Percentiles rank a stretch among this genome's conserved stretches.
These are phyloP conservation scores for Holcopasites calliopsidis DNA, from an alignment of 1,140 invertebrate genomes.

Conservation along the genomic window DNA sequence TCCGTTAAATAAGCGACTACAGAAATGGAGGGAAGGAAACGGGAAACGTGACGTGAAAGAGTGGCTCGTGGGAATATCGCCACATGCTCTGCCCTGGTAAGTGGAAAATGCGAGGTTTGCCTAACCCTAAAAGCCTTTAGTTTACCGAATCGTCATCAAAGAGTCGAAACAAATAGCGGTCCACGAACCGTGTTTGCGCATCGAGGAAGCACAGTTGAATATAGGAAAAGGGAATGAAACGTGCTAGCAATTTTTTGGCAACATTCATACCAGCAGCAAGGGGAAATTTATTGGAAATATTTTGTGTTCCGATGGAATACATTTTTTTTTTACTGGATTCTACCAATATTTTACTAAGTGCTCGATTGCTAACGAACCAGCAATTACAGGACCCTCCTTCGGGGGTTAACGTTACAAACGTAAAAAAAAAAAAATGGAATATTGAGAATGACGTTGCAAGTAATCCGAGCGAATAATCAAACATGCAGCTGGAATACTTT, in stretches of 20 bases:
- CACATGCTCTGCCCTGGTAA: constrained; percentile 60
- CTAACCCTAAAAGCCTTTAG: constrained; percentile 68
- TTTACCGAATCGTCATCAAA: neutral
- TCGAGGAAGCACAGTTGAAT: neutral
- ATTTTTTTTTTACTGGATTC: neutral
- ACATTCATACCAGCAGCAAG: neutral
- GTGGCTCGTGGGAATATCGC: constrained; percentile 63
- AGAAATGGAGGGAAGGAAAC: constrained; percentile 45
- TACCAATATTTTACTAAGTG: constrained; percentile 11
- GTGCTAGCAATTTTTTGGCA: neutral
- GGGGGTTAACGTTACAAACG: neutral
- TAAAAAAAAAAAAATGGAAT: neutral
- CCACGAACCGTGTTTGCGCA: no score
- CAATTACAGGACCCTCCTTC: neutral
- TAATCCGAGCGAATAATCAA: constrained; percentile 34
- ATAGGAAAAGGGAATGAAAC: neutral
- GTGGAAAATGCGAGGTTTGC: constrained; percentile 68
- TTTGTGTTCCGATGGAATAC: neutral
- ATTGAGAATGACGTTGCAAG: constrained; percentile 28
- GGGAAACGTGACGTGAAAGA: constrained; percentile 60
- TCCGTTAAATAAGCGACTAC: constrained; percentile 20
- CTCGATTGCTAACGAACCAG: constrained; percentile 12
- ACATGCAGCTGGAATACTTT: constrained; percentile 37
- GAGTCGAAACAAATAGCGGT: neutral
- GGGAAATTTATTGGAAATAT: no score